Percentiles rank a stretch among this genome's conserved stretches.
phyloP scores from a whole-genome alignment of 2,888 invertebrate genomes.

The Heliothis peltigera region DNA sequence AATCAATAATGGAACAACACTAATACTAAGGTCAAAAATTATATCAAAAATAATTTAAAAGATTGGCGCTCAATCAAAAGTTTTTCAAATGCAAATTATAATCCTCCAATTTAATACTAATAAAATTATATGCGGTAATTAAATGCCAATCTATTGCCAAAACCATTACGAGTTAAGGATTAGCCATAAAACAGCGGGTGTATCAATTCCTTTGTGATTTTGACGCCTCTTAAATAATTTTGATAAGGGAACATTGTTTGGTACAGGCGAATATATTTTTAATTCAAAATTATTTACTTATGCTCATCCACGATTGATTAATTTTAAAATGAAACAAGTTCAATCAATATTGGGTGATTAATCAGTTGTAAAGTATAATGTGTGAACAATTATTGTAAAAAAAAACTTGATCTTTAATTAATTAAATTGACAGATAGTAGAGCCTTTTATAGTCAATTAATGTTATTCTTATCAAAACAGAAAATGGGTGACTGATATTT shows the following conservation, averaged over 20 bases:
- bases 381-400: not conserved
- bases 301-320: constrained; percentile 14
- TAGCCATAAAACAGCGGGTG: constrained; percentile 29
- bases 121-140: constrained; percentile 36
- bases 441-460: not conserved
- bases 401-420: not conserved
- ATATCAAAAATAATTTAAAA: constrained; percentile 32
- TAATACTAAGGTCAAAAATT: constrained; percentile 36
- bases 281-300: constrained; percentile 28
- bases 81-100: constrained; percentile 32
- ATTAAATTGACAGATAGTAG: not conserved
- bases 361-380: constrained; percentile 1
- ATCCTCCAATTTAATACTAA: constrained; percentile 48
- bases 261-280: constrained; percentile 26
- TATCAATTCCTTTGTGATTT: constrained; percentile 35
- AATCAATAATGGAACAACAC: constrained; percentile 25
- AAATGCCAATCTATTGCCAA: constrained; percentile 31
- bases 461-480: not conserved
- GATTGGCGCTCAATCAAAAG: constrained; percentile 37
- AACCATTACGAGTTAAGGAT: constrained; percentile 36
- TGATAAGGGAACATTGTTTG: constrained; percentile 24
- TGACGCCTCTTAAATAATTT: constrained; percentile 19
- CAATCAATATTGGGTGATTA: constrained; percentile 2
- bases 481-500: not conserved
- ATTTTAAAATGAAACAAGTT: constrained; percentile 6